Evolutionary conservation across 2,888 invertebrate species (phyloP), one percentile per base, ranked within the genome.

Genomic region (Drosophila falleni): DNA sequence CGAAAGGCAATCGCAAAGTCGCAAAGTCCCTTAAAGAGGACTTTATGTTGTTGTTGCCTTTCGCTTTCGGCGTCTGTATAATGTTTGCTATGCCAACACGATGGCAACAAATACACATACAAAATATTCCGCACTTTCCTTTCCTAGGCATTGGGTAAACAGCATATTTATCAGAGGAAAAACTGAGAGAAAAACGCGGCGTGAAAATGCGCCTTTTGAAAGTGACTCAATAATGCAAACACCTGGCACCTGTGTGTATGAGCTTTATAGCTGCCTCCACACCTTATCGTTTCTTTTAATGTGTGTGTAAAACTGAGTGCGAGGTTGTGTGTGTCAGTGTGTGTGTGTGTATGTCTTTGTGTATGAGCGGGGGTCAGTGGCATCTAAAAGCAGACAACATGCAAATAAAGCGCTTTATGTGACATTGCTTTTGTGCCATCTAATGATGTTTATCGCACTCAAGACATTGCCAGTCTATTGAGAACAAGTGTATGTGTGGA

Each of bases 141-240:
- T 46, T 42, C 60, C 51, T 13, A 60, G 56, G 50, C 51, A 19
- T 26, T 47, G 56, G 49, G 77, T 66, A 80, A 77, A 84, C 80
- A 88, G 80, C 78, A 83, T 73, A 80, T 84, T 89, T 79, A 70
- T 87, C 81, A 79, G 73, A 65, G 59, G 47, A 29, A 69, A 64
- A 54, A 62, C 69, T 50, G 67, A 61, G 64, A 64, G 49, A 83
- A 87, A 81, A 71, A 54, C 67, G 54, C 50, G 74, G 84, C 71
- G 84, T 87, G 87, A 84, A 84, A 84, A 89, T 78, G 68, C 65
- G 73, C 87, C 78, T 84, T 84, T 84, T 89, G 68, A 89, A 84
- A 84, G 65, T 74, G 85, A 78, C 81, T 89, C 89, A 87, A 84
- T 89, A 89, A 84, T 74, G 88, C 69, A 84, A 83, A 74, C 84